Conservation (phyloP, 2,113 vertebrate genomes). For the Stictonetta naevosa region DNA sequence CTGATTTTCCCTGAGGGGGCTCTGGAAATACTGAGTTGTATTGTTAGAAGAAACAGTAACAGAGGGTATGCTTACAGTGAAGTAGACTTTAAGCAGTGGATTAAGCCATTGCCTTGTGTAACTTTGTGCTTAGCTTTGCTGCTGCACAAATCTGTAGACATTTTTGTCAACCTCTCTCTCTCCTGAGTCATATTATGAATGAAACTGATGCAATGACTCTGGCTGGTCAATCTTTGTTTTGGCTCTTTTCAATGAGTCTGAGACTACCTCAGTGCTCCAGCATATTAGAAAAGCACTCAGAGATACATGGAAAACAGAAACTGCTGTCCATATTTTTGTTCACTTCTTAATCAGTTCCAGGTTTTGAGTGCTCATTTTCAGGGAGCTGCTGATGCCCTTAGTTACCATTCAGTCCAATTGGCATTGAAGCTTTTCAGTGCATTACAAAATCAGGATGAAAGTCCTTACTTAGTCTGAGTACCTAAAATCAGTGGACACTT, state of each 20-base stretch:
- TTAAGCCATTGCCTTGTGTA: not conserved
- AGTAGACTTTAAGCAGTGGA: not conserved
- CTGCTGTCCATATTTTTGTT: not conserved
- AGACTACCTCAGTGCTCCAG: not conserved
- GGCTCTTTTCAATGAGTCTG: not conserved
- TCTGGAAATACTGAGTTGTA: not conserved
- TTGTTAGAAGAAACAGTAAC: not conserved
- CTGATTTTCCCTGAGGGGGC: not conserved
- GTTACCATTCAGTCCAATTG: not conserved
- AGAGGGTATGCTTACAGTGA: not conserved
- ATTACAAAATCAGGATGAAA: constrained; percentile 32
- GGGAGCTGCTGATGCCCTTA: not conserved
- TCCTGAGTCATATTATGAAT: not conserved
- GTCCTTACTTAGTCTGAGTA: constrained; percentile 37
- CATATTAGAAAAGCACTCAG: not conserved
- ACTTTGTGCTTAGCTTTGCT: not conserved
- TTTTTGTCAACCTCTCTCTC: not conserved
- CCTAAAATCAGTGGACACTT: constrained; percentile 27
- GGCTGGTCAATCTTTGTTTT: not conserved
- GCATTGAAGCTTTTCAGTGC: not conserved
- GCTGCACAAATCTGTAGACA: not conserved
- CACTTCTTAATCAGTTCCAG: constrained; percentile 6
- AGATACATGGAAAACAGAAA: not conserved
- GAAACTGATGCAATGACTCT: not conserved
- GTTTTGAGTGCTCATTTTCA: constrained; percentile 26